Evolutionary conservation across 2,888 invertebrate species (phyloP).

Genomic region (Cerastis leucographa): DNA sequence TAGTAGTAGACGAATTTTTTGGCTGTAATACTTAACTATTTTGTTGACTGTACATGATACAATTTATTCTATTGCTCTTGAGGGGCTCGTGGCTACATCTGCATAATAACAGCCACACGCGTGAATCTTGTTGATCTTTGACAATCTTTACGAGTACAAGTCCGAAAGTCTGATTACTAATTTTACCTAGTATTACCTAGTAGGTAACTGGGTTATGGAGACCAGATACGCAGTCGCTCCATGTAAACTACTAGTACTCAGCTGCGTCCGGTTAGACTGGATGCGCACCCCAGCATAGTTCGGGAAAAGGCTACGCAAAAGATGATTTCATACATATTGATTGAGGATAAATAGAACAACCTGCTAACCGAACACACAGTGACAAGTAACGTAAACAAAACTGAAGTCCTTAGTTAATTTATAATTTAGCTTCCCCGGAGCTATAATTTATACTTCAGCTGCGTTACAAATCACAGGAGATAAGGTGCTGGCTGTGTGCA

Average conservation of each 20-base stretch:
- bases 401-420: conserved; percentile 73
- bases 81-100: background rate
- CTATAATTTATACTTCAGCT: conserved; percentile 82
- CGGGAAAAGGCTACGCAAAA: background rate
- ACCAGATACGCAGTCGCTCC: background rate
- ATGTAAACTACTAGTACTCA: background rate
- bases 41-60: no score
- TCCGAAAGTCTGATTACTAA: background rate
- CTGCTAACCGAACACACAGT: conserved; percentile 29
- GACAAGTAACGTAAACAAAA: conserved; percentile 64
- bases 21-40: no score
- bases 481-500: conserved; percentile 78
- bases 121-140: background rate
- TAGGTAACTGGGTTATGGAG: background rate
- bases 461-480: conserved; percentile 86
- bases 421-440: conserved; percentile 73
- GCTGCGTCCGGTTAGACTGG: background rate
- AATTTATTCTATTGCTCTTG: background rate
- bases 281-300: background rate
- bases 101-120: background rate
- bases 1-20: no score
- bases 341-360: background rate
- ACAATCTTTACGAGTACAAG: background rate
- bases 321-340: background rate
- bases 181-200: background rate